Base-by-base conservation (phyloP, 2,888 invertebrate genomes). In the Campoletis raptor region DNA sequence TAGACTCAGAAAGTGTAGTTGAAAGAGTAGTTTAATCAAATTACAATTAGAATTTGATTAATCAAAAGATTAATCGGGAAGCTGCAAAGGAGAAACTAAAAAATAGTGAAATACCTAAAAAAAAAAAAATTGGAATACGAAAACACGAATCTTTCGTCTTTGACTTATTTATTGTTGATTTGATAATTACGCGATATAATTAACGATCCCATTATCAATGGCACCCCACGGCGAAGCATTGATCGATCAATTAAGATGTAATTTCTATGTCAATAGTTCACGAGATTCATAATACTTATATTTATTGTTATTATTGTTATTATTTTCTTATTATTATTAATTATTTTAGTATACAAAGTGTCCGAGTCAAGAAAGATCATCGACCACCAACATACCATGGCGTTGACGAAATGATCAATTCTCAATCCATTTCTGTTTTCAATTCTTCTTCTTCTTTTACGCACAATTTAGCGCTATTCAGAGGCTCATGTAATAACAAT, bases 311-410 rank as follows among this genome's bases (percentile, higher is more conserved):
- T 82, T 66, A 37, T 74, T 67, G n/a, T 42, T 70, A 61, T 66
- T 45, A 36, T 76, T 54, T 8, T 36, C 42, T 84, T 40, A 76
- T 52, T 40, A 61, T 82, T 85, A 61, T 85, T 78, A 18, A 78
- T 79, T 80, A 76, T 61, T 83, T 86, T 78, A 84, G 86, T 86
- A 69, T 86, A 86, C 86, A 86, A 86, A 84, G 83, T 86, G 77
- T 85, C 66, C 66, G 78, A 81, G 78, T 86, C 78, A 72, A 66
- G 81, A 86, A 57, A 78, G 78, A 83, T 81, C 69, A 64, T 74
- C 74, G 42, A n/a, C 15, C 45, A 73, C 61, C 73, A 54, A 81
- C 81, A 78, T 81, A 78, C 64, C 74, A 77, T 78, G 61, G 37
- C 30, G 57, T 66, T 81, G 30, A 77, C 67, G 69, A 24, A 18